Conservation (phyloP, 2,888 invertebrate species). For the Acronicta aceris region DNA sequence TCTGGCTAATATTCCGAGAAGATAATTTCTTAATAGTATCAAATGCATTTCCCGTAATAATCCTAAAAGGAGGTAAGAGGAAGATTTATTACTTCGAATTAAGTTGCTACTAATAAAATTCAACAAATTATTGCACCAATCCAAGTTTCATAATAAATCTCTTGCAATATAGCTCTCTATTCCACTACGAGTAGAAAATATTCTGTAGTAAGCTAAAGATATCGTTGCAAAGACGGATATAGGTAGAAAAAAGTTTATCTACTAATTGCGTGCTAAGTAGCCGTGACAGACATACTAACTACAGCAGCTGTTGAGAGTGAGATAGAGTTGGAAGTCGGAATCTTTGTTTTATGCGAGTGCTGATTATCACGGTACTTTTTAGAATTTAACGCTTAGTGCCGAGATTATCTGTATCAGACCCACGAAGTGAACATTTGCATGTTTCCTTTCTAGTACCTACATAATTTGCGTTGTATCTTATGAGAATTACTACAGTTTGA, state of each 20-base stretch:
- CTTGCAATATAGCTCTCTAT: not conserved
- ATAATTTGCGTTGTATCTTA: slow-evolving; percentile 19
- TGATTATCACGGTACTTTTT: slow-evolving; percentile 20
- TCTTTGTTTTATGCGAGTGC: slow-evolving; percentile 1
- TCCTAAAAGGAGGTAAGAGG: slow-evolving; percentile 16
- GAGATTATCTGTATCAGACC: slow-evolving; percentile 30
- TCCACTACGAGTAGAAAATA: not conserved
- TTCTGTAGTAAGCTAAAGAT: no score
- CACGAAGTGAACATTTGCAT: slow-evolving; percentile 32
- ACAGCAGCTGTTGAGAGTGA: not conserved
- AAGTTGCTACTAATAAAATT: slow-evolving; percentile 11
- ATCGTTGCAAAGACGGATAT: no score
- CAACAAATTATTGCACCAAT: slow-evolving; percentile 2
- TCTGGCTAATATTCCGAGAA: not conserved
- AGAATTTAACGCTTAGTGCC: slow-evolving; percentile 22
- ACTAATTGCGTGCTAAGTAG: not conserved
- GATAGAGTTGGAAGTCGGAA: not conserved
- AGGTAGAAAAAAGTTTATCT: not conserved
- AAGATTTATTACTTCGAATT: slow-evolving; percentile 18
- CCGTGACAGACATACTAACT: not conserved
- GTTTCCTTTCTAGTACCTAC: slow-evolving; percentile 21
- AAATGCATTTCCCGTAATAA: not conserved
- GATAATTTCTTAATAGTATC: slow-evolving; percentile 5
- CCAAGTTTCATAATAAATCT: not conserved
- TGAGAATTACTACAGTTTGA: slow-evolving; percentile 13